Percentiles rank a stretch among this genome's conserved stretches.
phyloP scores from a whole-genome alignment of 2,113 vertebrate species.

The Sinosuthora webbiana region DNA sequence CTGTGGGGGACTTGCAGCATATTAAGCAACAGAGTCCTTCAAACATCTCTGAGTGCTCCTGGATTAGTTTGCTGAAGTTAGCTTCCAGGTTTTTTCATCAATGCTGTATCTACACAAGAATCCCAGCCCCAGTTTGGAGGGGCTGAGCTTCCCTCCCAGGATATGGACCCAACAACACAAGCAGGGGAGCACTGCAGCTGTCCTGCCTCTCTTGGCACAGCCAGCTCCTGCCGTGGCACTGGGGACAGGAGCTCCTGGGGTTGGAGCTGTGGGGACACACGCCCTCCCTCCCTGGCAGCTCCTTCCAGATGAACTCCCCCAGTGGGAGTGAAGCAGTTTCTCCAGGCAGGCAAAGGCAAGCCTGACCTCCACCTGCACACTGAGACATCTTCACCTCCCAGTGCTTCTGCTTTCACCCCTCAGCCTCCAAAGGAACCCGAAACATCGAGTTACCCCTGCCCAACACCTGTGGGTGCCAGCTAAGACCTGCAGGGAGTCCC shows the following conservation, averaged over 20 bases:
- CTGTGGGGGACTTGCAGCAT: neutral
- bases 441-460: neutral
- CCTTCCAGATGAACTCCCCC: neutral
- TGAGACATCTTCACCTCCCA: neutral
- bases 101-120: neutral
- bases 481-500: neutral
- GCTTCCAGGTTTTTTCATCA: neutral
- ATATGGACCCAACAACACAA: neutral
- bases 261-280: rapidly evolving
- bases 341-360: neutral
- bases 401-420: neutral
- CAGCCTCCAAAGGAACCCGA: neutral
- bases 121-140: neutral
- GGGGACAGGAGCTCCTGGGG: neutral
- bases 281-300: neutral
- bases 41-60: neutral
- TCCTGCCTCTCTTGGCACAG: neutral
- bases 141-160: neutral
- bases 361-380: neutral
- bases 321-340: neutral
- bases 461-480: neutral
- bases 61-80: neutral
- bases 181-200: neutral
- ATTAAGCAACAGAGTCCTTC: neutral
- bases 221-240: neutral